Evolutionary conservation across 2,888 invertebrate genomes (phyloP).

Genomic region (Epirrhoe alternata): DNA sequence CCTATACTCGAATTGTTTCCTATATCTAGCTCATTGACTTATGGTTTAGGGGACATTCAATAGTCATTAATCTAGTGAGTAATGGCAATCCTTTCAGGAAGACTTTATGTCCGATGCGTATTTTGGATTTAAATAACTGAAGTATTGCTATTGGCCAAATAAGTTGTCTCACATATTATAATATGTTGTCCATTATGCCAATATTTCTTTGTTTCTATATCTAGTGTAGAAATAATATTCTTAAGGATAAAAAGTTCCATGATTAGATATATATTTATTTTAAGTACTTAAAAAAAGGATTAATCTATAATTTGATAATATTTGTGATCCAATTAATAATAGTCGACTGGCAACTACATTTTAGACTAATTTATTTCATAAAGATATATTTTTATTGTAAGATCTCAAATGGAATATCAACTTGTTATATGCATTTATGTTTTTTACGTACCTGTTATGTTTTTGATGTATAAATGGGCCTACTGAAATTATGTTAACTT

Average conservation of each 20-base stretch:
- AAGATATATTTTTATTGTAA: slow-evolving; percentile 6
- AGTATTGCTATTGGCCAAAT: background rate
- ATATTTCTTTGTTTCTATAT: slow-evolving; percentile 1
- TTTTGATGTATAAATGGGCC: background rate
- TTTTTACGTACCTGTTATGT: slow-evolving; percentile 14
- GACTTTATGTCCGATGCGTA: background rate
- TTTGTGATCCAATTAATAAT: background rate
- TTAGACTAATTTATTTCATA: slow-evolving; percentile 4
- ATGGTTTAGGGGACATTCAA: slow-evolving; percentile 18
- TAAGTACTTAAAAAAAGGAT: background rate
- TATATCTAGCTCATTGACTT: slow-evolving; percentile 32
- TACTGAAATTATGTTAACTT: slow-evolving; percentile 7
- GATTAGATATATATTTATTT: slow-evolving; percentile 1
- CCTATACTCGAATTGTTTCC: slow-evolving; percentile 35
- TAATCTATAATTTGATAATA: background rate
- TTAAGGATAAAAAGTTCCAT: background rate
- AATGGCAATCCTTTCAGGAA: background rate
- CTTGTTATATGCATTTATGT: slow-evolving; percentile 24
- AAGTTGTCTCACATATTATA: background rate
- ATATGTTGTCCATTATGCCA: slow-evolving; percentile 8
- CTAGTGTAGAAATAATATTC: background rate
- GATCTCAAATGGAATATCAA: slow-evolving; percentile 19
- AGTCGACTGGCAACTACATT: slow-evolving; percentile 12
- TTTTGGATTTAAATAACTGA: background rate
- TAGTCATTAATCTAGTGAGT: slow-evolving; percentile 3